phyloP scores from a whole-genome alignment of 1,140 invertebrate species.

The Coptotermes formosanus region DNA sequence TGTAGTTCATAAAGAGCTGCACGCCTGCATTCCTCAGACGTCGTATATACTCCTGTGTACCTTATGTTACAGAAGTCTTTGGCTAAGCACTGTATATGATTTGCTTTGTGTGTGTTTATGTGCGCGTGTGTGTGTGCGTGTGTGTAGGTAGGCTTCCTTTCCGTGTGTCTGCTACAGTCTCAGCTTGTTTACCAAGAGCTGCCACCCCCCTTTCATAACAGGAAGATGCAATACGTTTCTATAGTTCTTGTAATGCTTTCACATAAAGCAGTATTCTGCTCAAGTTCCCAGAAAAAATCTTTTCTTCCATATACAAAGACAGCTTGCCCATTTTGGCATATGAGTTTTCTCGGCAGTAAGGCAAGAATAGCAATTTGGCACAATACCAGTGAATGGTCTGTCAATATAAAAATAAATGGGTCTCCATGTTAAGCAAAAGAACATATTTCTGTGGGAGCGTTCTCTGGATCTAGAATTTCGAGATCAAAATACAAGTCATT shows the following conservation, averaged over 20 bases:
- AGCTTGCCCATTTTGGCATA: background rate
- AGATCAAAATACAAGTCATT: too few species aligned
- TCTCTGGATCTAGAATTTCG: too few species aligned
- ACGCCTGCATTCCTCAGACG: background rate
- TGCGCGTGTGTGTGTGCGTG: too few species aligned
- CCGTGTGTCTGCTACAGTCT: background rate
- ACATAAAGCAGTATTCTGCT: background rate
- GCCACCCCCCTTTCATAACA: background rate
- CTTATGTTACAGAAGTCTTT: background rate
- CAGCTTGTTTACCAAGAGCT: background rate
- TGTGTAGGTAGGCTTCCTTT: background rate
- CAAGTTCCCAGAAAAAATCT: background rate
- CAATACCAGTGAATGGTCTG: background rate
- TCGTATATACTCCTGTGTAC: background rate
- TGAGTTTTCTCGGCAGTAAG: background rate
- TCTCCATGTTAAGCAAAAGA: too few species aligned
- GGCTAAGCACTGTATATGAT: background rate
- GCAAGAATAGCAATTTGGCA: background rate
- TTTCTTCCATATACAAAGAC: background rate
- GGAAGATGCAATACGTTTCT: background rate
- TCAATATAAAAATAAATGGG: too few species aligned
- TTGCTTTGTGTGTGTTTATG: conserved; percentile 1
- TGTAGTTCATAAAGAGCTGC: background rate
- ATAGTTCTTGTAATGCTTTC: background rate
- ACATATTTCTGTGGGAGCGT: too few species aligned